Evolutionary conservation across 2,888 invertebrate species (phyloP).

Genomic region (Acanthosepion lycidas): DNA sequence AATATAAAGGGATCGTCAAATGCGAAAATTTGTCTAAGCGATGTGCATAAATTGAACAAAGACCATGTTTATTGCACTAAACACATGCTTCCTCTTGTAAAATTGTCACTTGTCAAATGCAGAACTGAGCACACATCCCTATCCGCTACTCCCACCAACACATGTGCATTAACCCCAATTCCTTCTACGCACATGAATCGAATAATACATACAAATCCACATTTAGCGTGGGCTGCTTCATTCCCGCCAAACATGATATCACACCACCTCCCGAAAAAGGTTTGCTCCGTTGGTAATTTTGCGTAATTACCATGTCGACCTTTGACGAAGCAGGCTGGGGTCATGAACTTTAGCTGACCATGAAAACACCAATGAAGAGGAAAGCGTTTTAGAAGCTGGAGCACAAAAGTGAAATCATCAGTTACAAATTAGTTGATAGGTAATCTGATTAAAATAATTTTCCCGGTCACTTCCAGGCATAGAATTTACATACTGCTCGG

Average conservation of each 20-base stretch:
- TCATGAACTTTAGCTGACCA: background rate
- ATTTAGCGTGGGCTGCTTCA: no score
- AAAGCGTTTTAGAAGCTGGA: background rate
- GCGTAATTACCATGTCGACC: conserved; percentile 13
- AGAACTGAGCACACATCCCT: background rate
- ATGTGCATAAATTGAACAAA: background rate
- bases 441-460: background rate
- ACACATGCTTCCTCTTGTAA: background rate
- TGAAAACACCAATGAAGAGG: background rate
- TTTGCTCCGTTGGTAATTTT: background rate
- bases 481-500: background rate
- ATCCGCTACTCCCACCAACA: no score
- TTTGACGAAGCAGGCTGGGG: background rate
- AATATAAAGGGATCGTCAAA: background rate
- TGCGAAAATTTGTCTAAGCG: background rate
- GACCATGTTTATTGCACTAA: background rate
- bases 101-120: conserved; percentile 33
- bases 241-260: background rate
- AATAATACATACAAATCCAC: background rate
- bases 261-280: background rate
- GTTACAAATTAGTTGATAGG: background rate
- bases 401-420: no score
- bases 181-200: no score
- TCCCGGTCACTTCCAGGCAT: background rate
- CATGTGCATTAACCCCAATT: no score